A percentile compares a stretch with the other conserved stretches of the same genome.
phyloP scores from a whole-genome alignment of 35 echinoderm and acorn worm species.

The Apostichopus japonicus region DNA sequence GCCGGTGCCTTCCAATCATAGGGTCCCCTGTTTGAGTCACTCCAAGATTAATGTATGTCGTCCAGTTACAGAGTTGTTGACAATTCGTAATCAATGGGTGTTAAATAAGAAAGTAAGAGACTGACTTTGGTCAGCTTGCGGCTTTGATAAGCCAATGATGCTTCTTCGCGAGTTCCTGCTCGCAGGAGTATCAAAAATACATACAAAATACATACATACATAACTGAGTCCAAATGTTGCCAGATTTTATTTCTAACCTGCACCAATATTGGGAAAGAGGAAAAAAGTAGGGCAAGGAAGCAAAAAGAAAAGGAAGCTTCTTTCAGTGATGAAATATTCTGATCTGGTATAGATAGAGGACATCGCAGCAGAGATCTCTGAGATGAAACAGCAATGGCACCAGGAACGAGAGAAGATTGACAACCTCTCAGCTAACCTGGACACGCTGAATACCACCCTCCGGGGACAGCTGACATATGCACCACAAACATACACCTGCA shows the following conservation, averaged over 20 bases:
- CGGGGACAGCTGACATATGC: neutral
- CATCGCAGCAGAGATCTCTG: slow-evolving; percentile 15
- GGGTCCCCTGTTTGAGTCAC: no score
- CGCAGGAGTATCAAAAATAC: no score
- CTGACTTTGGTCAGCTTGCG: no score
- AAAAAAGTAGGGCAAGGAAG: neutral
- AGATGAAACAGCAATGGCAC: slow-evolving; percentile 21
- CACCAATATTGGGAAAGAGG: neutral
- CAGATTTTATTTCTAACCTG: neutral
- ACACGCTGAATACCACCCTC: neutral
- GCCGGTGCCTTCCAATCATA: no score
- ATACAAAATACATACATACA: no score
- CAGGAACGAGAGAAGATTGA: slow-evolving; percentile 20
- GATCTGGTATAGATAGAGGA: neutral
- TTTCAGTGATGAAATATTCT: neutral
- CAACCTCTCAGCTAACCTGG: slow-evolving; percentile 6
- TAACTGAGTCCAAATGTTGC: neutral
- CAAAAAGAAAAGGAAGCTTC: no score
- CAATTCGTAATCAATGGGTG: no score
- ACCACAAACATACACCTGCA: neutral
- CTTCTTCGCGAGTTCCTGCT: no score
- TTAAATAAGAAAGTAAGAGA: no score
- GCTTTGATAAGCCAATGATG: no score
- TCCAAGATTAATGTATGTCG: no score
- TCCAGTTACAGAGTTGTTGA: no score